Evolutionary conservation across 1,140 invertebrate genomes (phyloP), one percentile per base, ranked within the genome.

Genomic region (Brachionus rubens): DNA sequence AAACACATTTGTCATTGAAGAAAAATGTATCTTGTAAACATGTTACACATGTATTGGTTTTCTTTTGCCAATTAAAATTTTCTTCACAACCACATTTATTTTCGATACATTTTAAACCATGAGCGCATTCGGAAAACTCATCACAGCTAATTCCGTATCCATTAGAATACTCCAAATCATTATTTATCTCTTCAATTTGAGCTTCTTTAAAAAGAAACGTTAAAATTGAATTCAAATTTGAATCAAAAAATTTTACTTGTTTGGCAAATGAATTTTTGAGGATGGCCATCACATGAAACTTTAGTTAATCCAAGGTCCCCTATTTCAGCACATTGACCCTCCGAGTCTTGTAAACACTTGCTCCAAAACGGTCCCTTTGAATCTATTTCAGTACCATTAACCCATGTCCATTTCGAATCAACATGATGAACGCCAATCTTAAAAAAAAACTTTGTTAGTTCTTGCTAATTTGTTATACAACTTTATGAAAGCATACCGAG

Each of bases 221-320:
- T n/a, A n/a, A n/a, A n/a, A n/a, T n/a, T n/a, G n/a, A n/a, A n/a
- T n/a, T n/a, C n/a, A n/a, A n/a, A n/a, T n/a, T n/a, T n/a, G n/a
- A n/a, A n/a, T n/a, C n/a, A n/a, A n/a, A 36, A 36, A 36, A 5
- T 36, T 5, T 5, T 36, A 36, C 33, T 21, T 16, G 1, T 36
- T 36, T 59, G 54, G 9, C 54, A 59, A 16, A 59, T 59, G 19
- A 36, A 59, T 36, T 59, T 36, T n/a, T 59, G 33, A 16, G 54
- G 33, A 19, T 59, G 36, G n/a, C 36, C 36, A 0, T 59, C 54
- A 59, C 54, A 59, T 36, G 54, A 30, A n/a, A 59, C 36, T 59
- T 33, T 14, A 9, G 30, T 16, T 2, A 59, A 9, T 7, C 54
- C 54, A 16, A 59, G 10, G 21, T 19, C 54, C 3, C 36, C 16